phyloP scores from a whole-genome alignment of 2,797 vertebrate species.

The Pyrocephalus nanus region DNA sequence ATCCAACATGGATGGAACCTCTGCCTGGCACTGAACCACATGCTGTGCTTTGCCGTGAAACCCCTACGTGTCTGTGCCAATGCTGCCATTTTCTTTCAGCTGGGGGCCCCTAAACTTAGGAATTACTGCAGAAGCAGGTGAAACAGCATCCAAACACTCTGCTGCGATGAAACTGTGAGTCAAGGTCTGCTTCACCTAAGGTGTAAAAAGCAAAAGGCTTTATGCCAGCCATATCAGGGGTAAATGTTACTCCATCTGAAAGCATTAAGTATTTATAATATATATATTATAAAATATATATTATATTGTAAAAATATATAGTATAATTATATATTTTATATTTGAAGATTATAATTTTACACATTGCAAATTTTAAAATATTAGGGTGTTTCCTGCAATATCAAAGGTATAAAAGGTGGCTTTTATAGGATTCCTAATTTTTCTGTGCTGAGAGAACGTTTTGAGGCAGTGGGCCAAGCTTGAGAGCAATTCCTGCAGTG shows the following conservation, averaged over 20 bases:
- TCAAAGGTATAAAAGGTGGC: not conserved
- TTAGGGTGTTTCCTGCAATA: not conserved
- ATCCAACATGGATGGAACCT: not conserved
- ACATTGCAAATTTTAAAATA: not conserved
- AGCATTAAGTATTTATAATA: not conserved
- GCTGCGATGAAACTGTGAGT: fast-evolving
- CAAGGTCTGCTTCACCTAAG: not conserved
- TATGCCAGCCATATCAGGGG: not conserved
- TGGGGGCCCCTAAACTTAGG: not conserved
- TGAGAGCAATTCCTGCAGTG: not conserved
- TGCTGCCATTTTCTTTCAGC: not conserved
- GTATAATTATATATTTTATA: not conserved
- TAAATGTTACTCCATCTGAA: not conserved
- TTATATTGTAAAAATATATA: not conserved
- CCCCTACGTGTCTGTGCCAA: not conserved
- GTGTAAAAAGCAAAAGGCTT: not conserved
- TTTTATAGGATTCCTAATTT: not conserved
- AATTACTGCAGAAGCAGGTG: not conserved
- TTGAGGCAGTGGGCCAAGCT: not conserved
- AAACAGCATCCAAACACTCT: not conserved
- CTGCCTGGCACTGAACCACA: not conserved
- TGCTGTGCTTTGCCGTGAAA: not conserved
- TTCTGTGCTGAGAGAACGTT: not conserved
- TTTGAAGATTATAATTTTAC: not conserved
- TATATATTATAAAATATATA: not conserved